Base-by-base conservation (phyloP, 2,888 invertebrate genomes). In the Clitarchus hookeri region DNA sequence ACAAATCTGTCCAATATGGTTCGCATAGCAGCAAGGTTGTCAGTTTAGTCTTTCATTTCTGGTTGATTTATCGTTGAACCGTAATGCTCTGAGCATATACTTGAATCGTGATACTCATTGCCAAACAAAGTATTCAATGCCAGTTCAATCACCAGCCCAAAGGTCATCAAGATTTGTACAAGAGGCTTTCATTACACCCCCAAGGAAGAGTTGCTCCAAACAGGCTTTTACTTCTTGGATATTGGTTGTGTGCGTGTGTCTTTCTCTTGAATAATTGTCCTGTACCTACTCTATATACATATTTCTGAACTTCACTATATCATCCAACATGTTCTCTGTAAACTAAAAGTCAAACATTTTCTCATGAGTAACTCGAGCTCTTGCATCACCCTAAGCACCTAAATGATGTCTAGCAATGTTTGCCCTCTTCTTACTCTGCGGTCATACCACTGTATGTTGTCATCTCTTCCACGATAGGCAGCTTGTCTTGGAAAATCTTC, bases 21-120 rank as follows among this genome's bases (percentile, higher is more conserved):
- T 80, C 26, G 26, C 26, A 80, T 25, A 80, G 80, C 80, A 80
- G 80, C 80, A 36, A 80, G 36, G 9, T 80, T 80, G 80, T 80
- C 80, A 36, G 26, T 80, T 80, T 36, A 12, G 27, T 80, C 26
- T 27, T 26, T 80, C 36, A 13, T 80, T 26, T 26, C 80, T 80
- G 44, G 80, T 36, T 25, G 80, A 36, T 36, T 36, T 26, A 80
- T 80, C 80, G 8, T 80, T 19, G 19, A 80, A 80, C 23, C 13
- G 27, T 27, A 26, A 80, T 6, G 27, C 27, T 80, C 44, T 80
- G 27, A 80, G 26, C 44, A 80, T 11, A 80, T 25, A 80, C 27
- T 44, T 80, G 44, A 80, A 80, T 16, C 0, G 26, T 27, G 27
- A 36, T 27, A 26, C 44, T 44, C 80, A 80, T 80, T 19, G 80